A percentile compares a stretch with the other conserved stretches of the same genome.
These are phyloP conservation scores for Edolisoma coerulescens DNA, from an alignment of 2,113 vertebrate species.

Conservation along the genomic window DNA sequence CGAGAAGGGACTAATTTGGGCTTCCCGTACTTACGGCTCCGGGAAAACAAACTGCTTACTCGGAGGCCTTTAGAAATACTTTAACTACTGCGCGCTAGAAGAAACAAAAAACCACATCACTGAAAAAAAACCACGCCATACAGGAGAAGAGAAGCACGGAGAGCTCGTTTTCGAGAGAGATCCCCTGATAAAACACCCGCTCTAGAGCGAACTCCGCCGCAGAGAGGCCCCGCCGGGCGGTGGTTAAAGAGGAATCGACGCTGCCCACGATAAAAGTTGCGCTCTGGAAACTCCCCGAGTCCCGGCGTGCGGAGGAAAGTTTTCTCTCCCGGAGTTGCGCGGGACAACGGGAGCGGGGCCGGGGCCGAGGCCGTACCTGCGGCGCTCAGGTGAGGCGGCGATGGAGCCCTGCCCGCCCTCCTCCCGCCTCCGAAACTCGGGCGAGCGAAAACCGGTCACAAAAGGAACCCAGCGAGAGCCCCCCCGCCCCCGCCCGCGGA, in stretches of 20 bases:
- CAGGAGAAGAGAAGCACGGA: not conserved
- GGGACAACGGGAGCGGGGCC: not conserved
- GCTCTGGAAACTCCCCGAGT: not conserved
- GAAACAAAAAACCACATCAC: not conserved
- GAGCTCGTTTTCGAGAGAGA: not conserved
- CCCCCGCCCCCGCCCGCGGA: not conserved
- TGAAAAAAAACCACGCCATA: fast-evolving
- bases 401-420: not conserved
- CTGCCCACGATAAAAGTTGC: not conserved
- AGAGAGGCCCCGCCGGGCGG: not conserved
- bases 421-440: not conserved
- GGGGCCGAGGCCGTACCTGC: not conserved
- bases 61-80: not conserved
- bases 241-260: not conserved
- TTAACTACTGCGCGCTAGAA: not conserved
- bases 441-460: not conserved
- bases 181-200: not conserved
- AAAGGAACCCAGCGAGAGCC: not conserved
- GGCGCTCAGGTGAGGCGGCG: not conserved
- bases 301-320: not conserved
- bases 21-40: not conserved
- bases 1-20: not conserved
- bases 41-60: not conserved
- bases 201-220: not conserved
- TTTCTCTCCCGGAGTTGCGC: not conserved